Percentiles rank a stretch among this genome's conserved stretches.
These are phyloP conservation scores for Otis tarda DNA, from an alignment of 2,113 vertebrate species.

Conservation along the genomic window DNA sequence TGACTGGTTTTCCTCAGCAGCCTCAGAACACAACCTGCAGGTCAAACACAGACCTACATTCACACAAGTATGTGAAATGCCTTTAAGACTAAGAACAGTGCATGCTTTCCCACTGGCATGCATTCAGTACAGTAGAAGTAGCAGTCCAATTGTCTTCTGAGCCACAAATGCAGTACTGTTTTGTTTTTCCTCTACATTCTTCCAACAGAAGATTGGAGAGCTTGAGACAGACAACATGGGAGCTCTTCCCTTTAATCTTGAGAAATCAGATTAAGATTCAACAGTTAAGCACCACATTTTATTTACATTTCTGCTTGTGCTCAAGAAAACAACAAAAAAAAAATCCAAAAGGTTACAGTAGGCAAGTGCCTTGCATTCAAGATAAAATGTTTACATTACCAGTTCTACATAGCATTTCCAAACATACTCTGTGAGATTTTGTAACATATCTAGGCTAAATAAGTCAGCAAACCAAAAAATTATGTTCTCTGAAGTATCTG, in stretches of 20 bases:
- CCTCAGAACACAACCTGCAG: not conserved
- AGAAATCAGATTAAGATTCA: conserved; percentile 36
- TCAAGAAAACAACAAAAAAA: not conserved
- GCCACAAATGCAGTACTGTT: not conserved
- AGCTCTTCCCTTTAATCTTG: conserved; percentile 20
- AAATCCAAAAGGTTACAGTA: not conserved
- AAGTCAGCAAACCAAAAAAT: not conserved
- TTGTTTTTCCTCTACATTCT: not conserved
- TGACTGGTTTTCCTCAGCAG: not conserved
- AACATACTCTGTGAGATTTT: not conserved
- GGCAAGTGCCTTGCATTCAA: not conserved
- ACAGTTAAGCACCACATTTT: not conserved
- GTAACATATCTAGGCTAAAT: not conserved
- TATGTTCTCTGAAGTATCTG: not conserved
- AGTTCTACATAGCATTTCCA: not conserved
- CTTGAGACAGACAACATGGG: not conserved
- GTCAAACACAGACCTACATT: not conserved
- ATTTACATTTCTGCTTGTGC: not conserved
- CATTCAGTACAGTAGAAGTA: not conserved
- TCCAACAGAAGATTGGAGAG: not conserved
- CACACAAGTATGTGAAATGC: not conserved
- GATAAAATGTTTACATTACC: not conserved
- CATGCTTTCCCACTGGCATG: not conserved
- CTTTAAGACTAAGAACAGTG: not conserved
- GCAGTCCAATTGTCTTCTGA: not conserved